A percentile compares a stretch with the other conserved stretches of the same genome.
Evolutionary conservation across 2,113 vertebrate species (phyloP).

Genomic region (Excalfactoria chinensis): DNA sequence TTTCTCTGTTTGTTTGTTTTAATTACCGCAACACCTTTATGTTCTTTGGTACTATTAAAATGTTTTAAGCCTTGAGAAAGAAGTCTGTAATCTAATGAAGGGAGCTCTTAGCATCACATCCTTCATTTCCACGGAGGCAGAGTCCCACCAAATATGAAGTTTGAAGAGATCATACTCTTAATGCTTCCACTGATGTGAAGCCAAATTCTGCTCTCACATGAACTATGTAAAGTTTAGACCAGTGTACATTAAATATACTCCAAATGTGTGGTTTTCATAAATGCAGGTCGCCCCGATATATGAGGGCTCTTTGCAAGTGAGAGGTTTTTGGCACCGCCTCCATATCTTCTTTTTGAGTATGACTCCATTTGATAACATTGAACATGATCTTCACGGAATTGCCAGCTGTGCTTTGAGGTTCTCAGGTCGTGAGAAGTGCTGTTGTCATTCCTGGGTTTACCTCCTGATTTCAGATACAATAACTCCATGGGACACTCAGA

Average conservation of each 20-base stretch:
- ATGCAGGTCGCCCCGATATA: not conserved
- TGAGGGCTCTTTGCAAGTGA: not conserved
- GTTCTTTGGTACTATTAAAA: not conserved
- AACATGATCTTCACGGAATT: not conserved
- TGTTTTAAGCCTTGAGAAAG: not conserved
- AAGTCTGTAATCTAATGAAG: not conserved
- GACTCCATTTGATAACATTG: not conserved
- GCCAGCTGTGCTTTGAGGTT: not conserved
- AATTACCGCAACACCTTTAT: slow-evolving; percentile 17
- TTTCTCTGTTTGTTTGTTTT: not conserved
- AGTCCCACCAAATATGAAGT: not conserved
- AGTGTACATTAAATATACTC: not conserved
- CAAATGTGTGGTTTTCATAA: not conserved
- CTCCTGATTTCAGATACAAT: not conserved
- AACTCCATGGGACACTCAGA: not conserved
- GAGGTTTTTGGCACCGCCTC: not conserved
- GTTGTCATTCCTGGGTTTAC: not conserved
- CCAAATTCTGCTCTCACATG: not conserved
- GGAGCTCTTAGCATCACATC: not conserved
- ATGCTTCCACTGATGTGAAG: not conserved
- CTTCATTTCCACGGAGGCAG: not conserved
- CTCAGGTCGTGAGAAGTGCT: not conserved
- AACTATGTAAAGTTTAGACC: not conserved
- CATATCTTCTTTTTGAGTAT: not conserved
- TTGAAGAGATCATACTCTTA: not conserved